A percentile compares a stretch with the other conserved stretches of the same genome.
Evolutionary conservation across 2,888 invertebrate species (phyloP).

Genomic region (Polyommatus icarus): DNA sequence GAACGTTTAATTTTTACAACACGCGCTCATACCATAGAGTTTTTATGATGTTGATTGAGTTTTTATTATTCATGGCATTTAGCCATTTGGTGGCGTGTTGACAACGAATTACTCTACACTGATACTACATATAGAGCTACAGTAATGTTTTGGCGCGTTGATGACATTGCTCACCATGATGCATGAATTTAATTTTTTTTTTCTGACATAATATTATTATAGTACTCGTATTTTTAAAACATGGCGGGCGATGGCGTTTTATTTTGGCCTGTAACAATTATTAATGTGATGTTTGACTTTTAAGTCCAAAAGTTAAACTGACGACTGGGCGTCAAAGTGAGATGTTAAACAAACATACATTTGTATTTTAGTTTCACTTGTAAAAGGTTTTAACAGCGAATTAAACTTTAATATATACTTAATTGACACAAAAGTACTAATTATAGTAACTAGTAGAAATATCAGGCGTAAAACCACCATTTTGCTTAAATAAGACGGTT

Average conservation of each 20-base stretch:
- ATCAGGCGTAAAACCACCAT: no score
- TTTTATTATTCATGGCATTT: neutral
- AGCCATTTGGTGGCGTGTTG: neutral
- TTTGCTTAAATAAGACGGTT: no score
- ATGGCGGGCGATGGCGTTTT: no score
- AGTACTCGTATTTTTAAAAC: no score
- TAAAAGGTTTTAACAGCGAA: neutral
- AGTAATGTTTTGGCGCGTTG: no score
- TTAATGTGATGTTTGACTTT: neutral
- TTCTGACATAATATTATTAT: no score
- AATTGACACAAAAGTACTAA: neutral
- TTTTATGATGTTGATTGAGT: neutral
- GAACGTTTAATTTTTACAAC: neutral
- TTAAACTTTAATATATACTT: neutral
- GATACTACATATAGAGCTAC: no score
- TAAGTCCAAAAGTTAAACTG: neutral
- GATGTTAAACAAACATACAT: neutral
- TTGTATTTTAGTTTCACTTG: neutral
- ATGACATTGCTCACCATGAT: no score
- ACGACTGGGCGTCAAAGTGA: neutral
- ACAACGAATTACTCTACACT: neutral
- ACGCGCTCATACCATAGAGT: neutral
- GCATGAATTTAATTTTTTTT: no score
- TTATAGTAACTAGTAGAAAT: no score
- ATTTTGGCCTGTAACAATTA: no score